Conservation (phyloP, 2,797 vertebrate genomes). For the Hemibagrus guttatus region DNA sequence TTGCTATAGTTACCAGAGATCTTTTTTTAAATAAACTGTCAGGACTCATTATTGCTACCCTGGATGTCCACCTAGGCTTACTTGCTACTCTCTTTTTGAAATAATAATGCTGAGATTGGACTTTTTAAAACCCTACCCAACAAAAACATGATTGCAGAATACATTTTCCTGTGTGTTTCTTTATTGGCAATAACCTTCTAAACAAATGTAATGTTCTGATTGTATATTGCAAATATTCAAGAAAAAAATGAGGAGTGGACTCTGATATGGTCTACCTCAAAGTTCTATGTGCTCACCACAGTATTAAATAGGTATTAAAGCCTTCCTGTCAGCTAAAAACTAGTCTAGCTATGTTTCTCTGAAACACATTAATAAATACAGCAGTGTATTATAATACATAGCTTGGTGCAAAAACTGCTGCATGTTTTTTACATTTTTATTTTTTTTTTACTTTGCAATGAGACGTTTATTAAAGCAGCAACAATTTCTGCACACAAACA, state of each 20-base stretch:
- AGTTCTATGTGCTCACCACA: not conserved
- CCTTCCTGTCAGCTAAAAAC: not conserved
- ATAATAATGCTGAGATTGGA: not conserved
- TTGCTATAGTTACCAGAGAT: slow-evolving; percentile 7
- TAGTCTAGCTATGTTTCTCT: not conserved
- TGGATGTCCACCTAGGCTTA: not conserved
- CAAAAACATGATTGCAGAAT: not conserved
- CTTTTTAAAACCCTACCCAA: not conserved
- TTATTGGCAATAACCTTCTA: not conserved
- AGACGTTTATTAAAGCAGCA: not conserved
- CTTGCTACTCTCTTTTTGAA: not conserved
- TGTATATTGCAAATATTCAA: too few species aligned
- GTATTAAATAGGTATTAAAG: not conserved
- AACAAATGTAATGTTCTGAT: not conserved
- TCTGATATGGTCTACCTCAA: not conserved
- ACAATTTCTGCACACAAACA: not conserved
- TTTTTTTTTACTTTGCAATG: not conserved
- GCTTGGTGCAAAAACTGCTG: not conserved
- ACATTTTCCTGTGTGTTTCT: too few species aligned
- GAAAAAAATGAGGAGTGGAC: too few species aligned
- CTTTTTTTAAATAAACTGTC: not conserved
- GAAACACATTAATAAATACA: not conserved
- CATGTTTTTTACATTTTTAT: not conserved
- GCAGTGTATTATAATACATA: not conserved
- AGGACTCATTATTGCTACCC: not conserved